Evolutionary conservation across 2,113 vertebrate genomes (phyloP).

Genomic region (Catharus bicknelli): DNA sequence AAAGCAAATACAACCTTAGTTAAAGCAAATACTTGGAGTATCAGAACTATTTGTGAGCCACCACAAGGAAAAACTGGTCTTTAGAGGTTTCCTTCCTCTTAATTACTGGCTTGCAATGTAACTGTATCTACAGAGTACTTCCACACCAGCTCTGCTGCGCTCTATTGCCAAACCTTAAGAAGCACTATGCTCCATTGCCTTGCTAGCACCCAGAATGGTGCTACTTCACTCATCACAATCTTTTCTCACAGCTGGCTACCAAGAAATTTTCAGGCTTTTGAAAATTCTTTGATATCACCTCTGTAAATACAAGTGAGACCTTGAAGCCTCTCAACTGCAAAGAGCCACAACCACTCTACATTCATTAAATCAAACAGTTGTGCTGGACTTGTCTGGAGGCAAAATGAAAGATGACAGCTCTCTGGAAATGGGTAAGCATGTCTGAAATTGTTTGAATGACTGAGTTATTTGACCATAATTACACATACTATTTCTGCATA

Average conservation of each 20-base stretch:
- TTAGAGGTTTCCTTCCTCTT: background rate
- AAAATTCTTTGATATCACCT: background rate
- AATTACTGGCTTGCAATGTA: accelerated
- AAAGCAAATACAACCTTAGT: background rate
- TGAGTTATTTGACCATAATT: background rate
- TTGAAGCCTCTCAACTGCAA: background rate
- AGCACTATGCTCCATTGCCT: background rate
- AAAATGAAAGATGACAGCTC: background rate
- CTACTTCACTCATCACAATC: accelerated
- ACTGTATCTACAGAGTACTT: background rate
- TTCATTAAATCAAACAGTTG: background rate
- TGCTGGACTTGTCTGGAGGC: background rate
- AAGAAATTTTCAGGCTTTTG: background rate
- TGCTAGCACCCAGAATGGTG: accelerated
- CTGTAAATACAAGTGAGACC: background rate
- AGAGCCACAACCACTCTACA: background rate
- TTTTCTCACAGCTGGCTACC: background rate
- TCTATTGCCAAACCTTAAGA: accelerated
- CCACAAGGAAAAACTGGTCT: background rate
- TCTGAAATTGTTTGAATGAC: background rate
- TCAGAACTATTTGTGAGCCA: background rate
- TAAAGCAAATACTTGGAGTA: background rate
- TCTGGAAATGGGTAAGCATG: background rate
- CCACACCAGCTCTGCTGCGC: accelerated
- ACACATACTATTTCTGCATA: background rate